These are phyloP conservation scores for Erebia ligea DNA, from an alignment of 2,888 invertebrate genomes.

Conservation along the genomic window DNA sequence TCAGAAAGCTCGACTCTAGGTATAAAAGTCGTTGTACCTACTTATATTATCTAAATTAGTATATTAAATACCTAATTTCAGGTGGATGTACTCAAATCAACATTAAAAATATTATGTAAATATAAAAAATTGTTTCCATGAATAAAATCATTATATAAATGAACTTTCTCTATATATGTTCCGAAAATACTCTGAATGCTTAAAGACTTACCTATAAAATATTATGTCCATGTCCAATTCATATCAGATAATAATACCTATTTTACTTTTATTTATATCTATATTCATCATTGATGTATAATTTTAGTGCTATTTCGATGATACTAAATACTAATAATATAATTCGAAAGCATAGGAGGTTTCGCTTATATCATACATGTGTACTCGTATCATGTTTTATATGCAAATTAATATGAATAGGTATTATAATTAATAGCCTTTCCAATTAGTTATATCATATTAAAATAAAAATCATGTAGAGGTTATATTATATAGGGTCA, in stretches of 20 bases:
- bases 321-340: too few relatives aligned
- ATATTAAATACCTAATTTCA: too few relatives aligned
- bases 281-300: too few relatives aligned
- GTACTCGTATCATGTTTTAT: background rate
- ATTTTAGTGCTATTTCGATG: too few relatives aligned
- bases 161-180: background rate
- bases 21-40: too few relatives aligned
- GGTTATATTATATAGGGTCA: background rate
- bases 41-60: too few relatives aligned
- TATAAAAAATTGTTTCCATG: too few relatives aligned
- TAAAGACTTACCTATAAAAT: background rate
- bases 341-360: conserved; percentile 4
- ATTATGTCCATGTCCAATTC: conserved; percentile 4
- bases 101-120: too few relatives aligned
- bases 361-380: conserved; percentile 3
- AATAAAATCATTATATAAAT: too few relatives aligned
- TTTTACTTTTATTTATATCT: background rate
- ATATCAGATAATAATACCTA: conserved; percentile 1
- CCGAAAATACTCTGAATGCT: too few relatives aligned
- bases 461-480: background rate
- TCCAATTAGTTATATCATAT: background rate
- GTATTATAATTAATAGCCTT: background rate
- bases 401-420: background rate
- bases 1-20: background rate
- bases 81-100: too few relatives aligned